These are phyloP conservation scores for Atherinomorus stipes DNA, from an alignment of 2,113 vertebrate genomes.

Conservation along the genomic window DNA sequence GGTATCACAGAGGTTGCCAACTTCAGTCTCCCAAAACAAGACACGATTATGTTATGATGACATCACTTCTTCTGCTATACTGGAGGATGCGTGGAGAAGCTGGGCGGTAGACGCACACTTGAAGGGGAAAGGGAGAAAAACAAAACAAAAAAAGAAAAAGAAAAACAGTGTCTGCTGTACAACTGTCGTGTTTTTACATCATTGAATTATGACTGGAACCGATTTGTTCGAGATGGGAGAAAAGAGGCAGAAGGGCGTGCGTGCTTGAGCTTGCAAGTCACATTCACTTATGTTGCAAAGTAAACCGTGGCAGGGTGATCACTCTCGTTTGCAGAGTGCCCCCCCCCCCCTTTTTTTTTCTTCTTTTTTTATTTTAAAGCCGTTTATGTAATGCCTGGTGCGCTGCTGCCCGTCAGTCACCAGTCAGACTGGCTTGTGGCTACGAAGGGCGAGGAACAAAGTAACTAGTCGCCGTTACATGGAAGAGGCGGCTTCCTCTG, in stretches of 20 bases:
- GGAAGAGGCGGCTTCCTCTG: background rate
- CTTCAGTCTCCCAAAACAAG: slow-evolving; percentile 62
- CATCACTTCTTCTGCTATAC: slow-evolving; percentile 70
- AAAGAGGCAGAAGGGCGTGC: background rate
- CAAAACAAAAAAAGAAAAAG: no score
- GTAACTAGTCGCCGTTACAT: slow-evolving; percentile 28
- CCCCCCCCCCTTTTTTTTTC: background rate
- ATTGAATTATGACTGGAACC: background rate
- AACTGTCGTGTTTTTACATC: background rate
- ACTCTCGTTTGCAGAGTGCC: slow-evolving; percentile 45
- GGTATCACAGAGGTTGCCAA: slow-evolving; percentile 40
- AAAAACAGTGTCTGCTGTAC: background rate
- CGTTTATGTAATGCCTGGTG: slow-evolving; percentile 77
- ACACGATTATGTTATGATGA: slow-evolving; percentile 72
- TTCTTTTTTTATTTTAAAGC: slow-evolving; percentile 23
- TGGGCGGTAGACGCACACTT: slow-evolving; percentile 39
- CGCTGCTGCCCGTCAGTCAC: slow-evolving; percentile 42
- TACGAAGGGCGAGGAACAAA: slow-evolving; percentile 51
- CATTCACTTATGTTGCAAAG: slow-evolving; percentile 58
- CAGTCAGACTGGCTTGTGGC: slow-evolving; percentile 40
- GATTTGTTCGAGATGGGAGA: slow-evolving; percentile 1
- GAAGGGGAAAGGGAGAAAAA: background rate
- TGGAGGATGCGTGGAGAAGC: slow-evolving; percentile 47
- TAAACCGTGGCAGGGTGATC: slow-evolving; percentile 57
- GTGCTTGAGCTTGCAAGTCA: slow-evolving; percentile 13